Base-by-base conservation (phyloP, 1,140 invertebrate species). In the Babylonia areolata region DNA sequence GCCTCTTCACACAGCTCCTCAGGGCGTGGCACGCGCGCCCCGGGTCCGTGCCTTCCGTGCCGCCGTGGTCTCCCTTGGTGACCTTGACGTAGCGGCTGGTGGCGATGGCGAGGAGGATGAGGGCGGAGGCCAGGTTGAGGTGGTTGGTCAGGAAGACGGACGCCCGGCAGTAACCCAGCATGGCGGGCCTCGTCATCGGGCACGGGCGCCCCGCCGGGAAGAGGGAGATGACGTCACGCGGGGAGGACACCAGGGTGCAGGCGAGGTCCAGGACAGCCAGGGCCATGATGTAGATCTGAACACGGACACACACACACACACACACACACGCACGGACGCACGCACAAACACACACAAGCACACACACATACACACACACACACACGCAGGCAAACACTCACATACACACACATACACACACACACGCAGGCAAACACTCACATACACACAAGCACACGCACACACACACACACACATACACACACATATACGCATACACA, bases 231-330 rank as follows among this genome's bases (percentile, higher is more conserved):
- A 80, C 9, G 31, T 42, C 11, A 2, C 40, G 78, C 12, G 78
- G 78, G 23, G 39, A 42, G 23, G 46, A 31, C 0, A 46, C 28
- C 28, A 80, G 37, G 6, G 78, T 28, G 35, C 39, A 40, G 15
- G 28, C 0, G 20, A 80, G 39, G 78, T 80, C 78, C 2, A 80
- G 78, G 6, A 46, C 9, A 1, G 78, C 78, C 78, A 80, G 1
- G 15, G 78, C 20, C 39, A 40, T 37, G 28, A 79, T 42, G 78
- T 79, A 79, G 28, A 79, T n/a, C 78, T 79, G 39, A 42, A 79
- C 33, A 42, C n/a, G n/a, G n/a, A 46, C 42, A 46, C 42, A 46
- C 42, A 46, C 42, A 46, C 42, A 46, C 42, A 46, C 42, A 46
- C 42, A 46, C 42, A 46, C 42, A 46, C 42, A 46, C 42, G 42